These are phyloP conservation scores for Drosophila ustulata DNA, from an alignment of 2,888 invertebrate species.

Conservation along the genomic window DNA sequence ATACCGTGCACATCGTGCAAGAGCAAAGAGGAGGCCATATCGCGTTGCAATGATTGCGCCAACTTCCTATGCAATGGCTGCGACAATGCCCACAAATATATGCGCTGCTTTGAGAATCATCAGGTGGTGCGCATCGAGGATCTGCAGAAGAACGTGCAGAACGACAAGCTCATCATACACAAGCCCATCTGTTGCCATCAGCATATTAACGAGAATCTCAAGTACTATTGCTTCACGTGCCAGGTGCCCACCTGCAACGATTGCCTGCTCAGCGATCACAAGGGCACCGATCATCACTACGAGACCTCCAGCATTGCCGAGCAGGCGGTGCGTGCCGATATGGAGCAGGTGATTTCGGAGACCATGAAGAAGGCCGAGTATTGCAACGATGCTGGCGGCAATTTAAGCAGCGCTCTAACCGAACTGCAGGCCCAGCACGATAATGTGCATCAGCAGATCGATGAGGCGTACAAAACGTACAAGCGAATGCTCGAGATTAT, in stretches of 20 bases:
- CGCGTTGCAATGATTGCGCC: conserved; percentile 97
- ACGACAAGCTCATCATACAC: conserved; percentile 92
- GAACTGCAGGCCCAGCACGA: conserved; percentile 95
- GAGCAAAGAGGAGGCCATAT: conserved; percentile 96
- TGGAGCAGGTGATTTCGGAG: conserved; percentile 90
- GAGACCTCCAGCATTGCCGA: conserved; percentile 93
- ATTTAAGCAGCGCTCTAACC: conserved; percentile 91
- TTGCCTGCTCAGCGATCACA: conserved; percentile 93
- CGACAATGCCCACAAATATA: conserved; percentile 97
- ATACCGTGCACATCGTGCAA: conserved; percentile 97
- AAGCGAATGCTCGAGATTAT: conserved; percentile 93
- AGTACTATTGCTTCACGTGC: conserved; percentile 95
- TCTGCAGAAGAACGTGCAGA: conserved; percentile 88
- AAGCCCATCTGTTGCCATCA: conserved; percentile 94
- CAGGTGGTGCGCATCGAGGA: conserved; percentile 95
- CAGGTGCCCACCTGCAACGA: conserved; percentile 94
- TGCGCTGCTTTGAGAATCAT: conserved; percentile 98
- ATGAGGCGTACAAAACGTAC: conserved; percentile 92
- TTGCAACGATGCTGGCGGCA: conserved; percentile 91
- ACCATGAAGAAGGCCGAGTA: conserved; percentile 90
- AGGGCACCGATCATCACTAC: conserved; percentile 92
- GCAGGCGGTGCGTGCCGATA: conserved; percentile 90
- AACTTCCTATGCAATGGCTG: conserved; percentile 97
- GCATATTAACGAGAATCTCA: conserved; percentile 93
- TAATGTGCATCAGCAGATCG: conserved; percentile 92